Percentiles rank a stretch among this genome's conserved stretches.
phyloP scores from a whole-genome alignment of 2,888 invertebrate species.

The Coremacera marginata region DNA sequence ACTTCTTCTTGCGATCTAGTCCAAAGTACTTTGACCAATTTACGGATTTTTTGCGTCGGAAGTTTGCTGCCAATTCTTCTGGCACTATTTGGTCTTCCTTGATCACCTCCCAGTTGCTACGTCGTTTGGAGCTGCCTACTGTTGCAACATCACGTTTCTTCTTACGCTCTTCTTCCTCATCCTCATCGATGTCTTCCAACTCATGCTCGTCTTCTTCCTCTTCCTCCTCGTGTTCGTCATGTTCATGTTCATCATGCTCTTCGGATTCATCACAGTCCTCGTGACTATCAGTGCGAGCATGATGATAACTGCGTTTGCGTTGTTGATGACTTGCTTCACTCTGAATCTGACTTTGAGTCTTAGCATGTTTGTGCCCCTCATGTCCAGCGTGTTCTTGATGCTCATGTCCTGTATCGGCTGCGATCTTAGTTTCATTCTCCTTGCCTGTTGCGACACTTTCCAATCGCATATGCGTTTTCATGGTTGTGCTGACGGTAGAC shows the following conservation, averaged over 20 bases:
- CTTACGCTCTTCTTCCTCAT: constrained; percentile 68
- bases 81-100: constrained; percentile 55
- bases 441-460: constrained; percentile 49
- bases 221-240: constrained; percentile 58
- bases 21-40: constrained; percentile 92
- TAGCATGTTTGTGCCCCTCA: constrained; percentile 63
- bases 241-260: constrained; percentile 57
- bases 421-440: constrained; percentile 41
- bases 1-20: constrained; percentile 82
- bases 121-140: constrained; percentile 35
- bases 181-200: constrained; percentile 60
- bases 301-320: constrained; percentile 63
- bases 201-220: constrained; percentile 67
- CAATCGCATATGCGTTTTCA: constrained; percentile 54
- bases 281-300: constrained; percentile 57
- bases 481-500: neutral
- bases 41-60: constrained; percentile 82
- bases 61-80: constrained; percentile 71
- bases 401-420: neutral
- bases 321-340: constrained; percentile 54
- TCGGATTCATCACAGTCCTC: constrained; percentile 54
- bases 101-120: constrained; percentile 53
- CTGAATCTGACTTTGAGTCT: constrained; percentile 53
- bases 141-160: constrained; percentile 66
- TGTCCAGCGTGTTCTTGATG: constrained; percentile 8